These are phyloP conservation scores for Threskiornis aethiopicus DNA, from an alignment of 2,797 vertebrate species.

Conservation along the genomic window DNA sequence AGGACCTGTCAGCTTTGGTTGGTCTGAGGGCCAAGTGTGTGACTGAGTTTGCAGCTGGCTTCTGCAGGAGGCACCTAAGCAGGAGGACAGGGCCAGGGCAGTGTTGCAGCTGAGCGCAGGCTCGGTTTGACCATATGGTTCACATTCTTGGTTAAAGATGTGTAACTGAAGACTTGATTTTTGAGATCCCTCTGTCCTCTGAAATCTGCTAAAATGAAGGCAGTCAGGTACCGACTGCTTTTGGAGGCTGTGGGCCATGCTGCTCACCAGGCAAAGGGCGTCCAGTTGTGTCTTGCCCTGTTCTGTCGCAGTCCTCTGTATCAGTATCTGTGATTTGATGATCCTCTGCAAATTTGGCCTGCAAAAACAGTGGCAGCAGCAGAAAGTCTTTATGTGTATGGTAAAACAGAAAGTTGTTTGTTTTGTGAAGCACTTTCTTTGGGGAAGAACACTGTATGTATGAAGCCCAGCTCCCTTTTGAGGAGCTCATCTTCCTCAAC, in stretches of 20 bases:
- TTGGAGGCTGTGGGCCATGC: neutral
- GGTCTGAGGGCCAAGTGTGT: neutral
- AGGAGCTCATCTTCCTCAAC: neutral
- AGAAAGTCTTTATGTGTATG: neutral
- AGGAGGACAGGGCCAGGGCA: neutral
- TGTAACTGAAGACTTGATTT: neutral
- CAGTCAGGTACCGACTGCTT: neutral
- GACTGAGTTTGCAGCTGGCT: neutral
- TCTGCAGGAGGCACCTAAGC: neutral
- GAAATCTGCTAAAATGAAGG: neutral
- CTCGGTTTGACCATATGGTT: neutral
- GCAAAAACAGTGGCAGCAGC: neutral
- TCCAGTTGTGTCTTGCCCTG: neutral
- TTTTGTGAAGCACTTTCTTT: neutral
- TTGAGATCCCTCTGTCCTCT: neutral
- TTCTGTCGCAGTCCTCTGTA: neutral
- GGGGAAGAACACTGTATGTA: neutral
- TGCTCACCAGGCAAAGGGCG: fast-evolving
- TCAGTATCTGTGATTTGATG: neutral
- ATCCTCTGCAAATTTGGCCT: neutral
- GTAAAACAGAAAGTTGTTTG: neutral
- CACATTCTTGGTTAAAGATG: neutral
- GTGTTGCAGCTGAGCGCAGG: fast-evolving
- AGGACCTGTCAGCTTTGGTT: neutral
- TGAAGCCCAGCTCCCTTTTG: neutral